Percentiles rank a stretch among this genome's conserved stretches.
phyloP scores from a whole-genome alignment of 2,113 vertebrate species.

The Amphiprion percula region DNA sequence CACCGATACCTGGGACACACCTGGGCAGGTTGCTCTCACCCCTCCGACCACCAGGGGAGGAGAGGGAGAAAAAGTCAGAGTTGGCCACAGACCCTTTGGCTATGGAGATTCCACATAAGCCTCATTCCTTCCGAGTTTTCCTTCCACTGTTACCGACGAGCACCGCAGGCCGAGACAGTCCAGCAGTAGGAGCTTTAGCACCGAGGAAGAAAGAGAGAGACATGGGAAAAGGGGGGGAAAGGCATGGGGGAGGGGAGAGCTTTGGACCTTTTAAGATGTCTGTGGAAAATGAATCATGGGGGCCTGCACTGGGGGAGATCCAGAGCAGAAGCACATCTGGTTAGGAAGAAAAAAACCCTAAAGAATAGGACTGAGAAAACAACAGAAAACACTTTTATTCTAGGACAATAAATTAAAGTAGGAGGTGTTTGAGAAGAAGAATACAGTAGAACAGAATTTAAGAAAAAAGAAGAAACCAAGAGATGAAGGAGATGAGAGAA shows the following conservation, averaged over 20 bases:
- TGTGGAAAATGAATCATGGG: slow-evolving; percentile 87
- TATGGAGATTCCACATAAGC: slow-evolving; percentile 47
- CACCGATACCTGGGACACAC: slow-evolving; percentile 43
- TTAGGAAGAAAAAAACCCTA: slow-evolving; percentile 38
- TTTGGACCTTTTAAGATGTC: slow-evolving; percentile 72
- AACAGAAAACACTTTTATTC: slow-evolving; percentile 10
- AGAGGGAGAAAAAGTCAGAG: neutral
- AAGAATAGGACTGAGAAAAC: slow-evolving; percentile 41
- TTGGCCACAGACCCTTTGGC: slow-evolving; percentile 29
- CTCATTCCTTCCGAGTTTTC: slow-evolving; percentile 65
- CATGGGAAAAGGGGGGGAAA: slow-evolving; percentile 1
- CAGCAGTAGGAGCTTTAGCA: slow-evolving; percentile 67
- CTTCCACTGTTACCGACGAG: slow-evolving; percentile 50
- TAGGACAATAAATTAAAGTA: neutral
- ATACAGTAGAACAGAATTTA: neutral
- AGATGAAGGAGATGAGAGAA: neutral
- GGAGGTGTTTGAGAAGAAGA: neutral
- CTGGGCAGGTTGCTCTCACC: slow-evolving; percentile 34
- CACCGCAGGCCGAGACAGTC: slow-evolving; percentile 64
- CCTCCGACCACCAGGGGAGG: slow-evolving; percentile 33
- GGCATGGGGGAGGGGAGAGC: slow-evolving; percentile 52
- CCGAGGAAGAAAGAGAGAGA: slow-evolving; percentile 38
- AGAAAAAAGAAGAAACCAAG: neutral
- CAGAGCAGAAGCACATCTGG: slow-evolving; percentile 84
- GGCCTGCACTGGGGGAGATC: slow-evolving; percentile 72